Evolutionary conservation across 2,888 invertebrate species (phyloP).

Genomic region (Hylaea fasciaria): DNA sequence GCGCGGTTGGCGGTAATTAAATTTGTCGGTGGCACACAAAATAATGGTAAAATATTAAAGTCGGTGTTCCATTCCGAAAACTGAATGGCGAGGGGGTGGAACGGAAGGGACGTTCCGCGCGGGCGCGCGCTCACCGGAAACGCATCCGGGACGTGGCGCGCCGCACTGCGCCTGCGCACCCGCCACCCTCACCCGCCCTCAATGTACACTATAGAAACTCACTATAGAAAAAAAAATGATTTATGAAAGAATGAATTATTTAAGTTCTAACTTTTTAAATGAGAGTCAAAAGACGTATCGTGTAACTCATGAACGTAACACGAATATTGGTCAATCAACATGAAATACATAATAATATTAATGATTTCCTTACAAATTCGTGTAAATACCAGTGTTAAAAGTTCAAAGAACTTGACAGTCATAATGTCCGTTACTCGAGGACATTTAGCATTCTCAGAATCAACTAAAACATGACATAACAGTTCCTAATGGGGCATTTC

Average conservation of each 20-base stretch:
- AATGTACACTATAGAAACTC: conserved; percentile 32
- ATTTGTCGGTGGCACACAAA: conserved; percentile 48
- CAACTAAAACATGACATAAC: conserved; percentile 38
- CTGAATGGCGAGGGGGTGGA: conserved; percentile 72
- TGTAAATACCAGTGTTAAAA: conserved; percentile 21
- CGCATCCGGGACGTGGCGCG: conserved; percentile 81
- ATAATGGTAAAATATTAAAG: conserved; percentile 38
- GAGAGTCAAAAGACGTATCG: too few species aligned
- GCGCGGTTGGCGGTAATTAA: conserved; percentile 53
- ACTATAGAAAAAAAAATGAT: too few species aligned
- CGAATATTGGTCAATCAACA: conserved; percentile 5
- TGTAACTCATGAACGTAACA: too few species aligned
- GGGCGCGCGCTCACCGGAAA: conserved; percentile 77
- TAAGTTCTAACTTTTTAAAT: too few species aligned
- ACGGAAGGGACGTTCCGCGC: conserved; percentile 81
- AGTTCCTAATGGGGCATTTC: conserved; percentile 42
- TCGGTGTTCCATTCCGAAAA: conserved; percentile 62
- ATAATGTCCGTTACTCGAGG: conserved; percentile 26
- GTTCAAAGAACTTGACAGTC: conserved; percentile 24
- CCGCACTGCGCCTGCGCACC: conserved; percentile 63
- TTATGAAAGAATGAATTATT: not conserved
- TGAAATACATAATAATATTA: too few species aligned
- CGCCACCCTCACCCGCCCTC: conserved; percentile 54
- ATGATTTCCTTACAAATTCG: not conserved
- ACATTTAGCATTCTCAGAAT: conserved; percentile 34